Evolutionary conservation across 2,888 invertebrate genomes (phyloP).

Genomic region (Temnothorax rugatulus): DNA sequence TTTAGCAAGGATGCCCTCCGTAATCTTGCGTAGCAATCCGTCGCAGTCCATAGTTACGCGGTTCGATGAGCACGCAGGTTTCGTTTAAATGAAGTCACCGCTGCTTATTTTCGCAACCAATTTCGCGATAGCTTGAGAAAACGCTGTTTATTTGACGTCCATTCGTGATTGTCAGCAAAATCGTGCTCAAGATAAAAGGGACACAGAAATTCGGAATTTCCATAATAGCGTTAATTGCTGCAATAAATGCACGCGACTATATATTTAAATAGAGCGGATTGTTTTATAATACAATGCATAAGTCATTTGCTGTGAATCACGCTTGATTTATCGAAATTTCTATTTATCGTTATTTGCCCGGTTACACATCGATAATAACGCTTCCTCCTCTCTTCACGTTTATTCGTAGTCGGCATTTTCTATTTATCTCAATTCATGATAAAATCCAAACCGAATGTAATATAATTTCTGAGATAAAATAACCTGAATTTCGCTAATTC

Average conservation of each 20-base stretch:
- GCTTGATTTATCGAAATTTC: conserved; percentile 53
- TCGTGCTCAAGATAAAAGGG: background rate
- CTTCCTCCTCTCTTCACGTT: conserved; percentile 18
- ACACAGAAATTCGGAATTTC: conserved; percentile 1
- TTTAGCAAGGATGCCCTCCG: conserved; percentile 60
- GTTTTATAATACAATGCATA: conserved; percentile 35
- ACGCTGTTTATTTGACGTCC: conserved; percentile 61
- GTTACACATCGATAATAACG: conserved; percentile 34
- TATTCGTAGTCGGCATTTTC: conserved; percentile 28
- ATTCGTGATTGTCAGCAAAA: background rate
- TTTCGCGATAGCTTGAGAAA: conserved; percentile 55
- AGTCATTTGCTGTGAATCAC: conserved; percentile 30
- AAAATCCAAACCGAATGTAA: conserved; percentile 18
- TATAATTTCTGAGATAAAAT: conserved; percentile 21
- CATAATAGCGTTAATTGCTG: background rate
- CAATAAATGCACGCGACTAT: background rate
- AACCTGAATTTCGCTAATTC: conserved; percentile 15
- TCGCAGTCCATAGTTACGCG: conserved; percentile 62
- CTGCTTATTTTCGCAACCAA: conserved; percentile 40
- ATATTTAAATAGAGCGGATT: conserved; percentile 29
- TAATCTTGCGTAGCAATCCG: conserved; percentile 56
- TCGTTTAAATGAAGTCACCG: conserved; percentile 67
- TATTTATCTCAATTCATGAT: conserved; percentile 34
- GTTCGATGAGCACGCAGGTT: conserved; percentile 53
- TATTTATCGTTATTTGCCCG: conserved; percentile 43